Base-by-base conservation (phyloP, 2,797 vertebrate species). In the Brachyrhaphis roseni region DNA sequence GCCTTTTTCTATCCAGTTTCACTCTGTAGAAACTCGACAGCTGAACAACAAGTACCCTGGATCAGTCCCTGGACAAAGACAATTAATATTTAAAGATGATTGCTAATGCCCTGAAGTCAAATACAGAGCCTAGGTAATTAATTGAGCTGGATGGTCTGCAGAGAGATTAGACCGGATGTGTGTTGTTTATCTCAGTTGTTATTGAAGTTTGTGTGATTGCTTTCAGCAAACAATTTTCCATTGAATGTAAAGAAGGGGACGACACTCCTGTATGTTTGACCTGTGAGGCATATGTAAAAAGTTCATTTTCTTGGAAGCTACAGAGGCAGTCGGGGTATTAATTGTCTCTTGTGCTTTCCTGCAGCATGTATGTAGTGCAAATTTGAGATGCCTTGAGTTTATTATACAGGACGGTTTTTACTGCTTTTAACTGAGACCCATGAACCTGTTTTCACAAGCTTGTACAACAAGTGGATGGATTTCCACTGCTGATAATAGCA, bases 31-130 rank as follows among this genome's bases (percentile, higher is more conserved):
- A 73, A 85, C 83, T 87, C 83, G 77, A 91, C 88, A 84, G 79
- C 77, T 49, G 78, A 87, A 91, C 91, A 92, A 89, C 89, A 88
- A 84, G 72, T 90, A 86, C 87, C 86, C 79, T 7, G 39, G 76
- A 89, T 84, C 91, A 94, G 94, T 96, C 95, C 95, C 93, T 95
- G 95, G 95, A 96, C 95, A 96, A 95, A 96, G 95, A 91, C 95
- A 93, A 97, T 97, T 96, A 97, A 97, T 97, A 97, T 97, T 97
- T 97, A 95, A 97, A 96, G 95, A 97, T 96, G 95, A 96, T 96
- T 96, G 95, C 94, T 92, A 93, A 93, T 93, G 94, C 95, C 96
- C 96, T 84, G 90, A 94, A 96, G 96, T 95, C 92, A 96, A 96
- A 96, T 93, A 95, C 88, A 87, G 91, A 94, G 90, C 93, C 91